These are phyloP conservation scores for Halcyon malimbica DNA, from an alignment of 2,113 vertebrate genomes.

Conservation along the genomic window DNA sequence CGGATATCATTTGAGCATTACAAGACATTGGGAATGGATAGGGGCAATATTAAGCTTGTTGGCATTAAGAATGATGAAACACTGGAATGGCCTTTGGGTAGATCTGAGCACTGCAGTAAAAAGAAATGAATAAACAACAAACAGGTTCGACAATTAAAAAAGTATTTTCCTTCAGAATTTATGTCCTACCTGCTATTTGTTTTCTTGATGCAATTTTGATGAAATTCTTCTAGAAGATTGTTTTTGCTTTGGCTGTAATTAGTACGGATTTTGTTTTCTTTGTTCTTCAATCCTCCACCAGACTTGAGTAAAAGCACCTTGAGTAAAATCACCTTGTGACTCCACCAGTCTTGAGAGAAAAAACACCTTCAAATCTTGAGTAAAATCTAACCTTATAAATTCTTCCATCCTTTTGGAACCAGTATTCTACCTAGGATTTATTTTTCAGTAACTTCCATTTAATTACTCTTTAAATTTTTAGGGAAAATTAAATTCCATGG, in stretches of 20 bases:
- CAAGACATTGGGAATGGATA: neutral
- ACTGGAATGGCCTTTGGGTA: neutral
- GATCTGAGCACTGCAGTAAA: neutral
- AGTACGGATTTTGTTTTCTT: neutral
- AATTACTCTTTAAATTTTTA: neutral
- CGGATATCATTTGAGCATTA: neutral
- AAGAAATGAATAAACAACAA: neutral
- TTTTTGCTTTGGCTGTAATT: neutral
- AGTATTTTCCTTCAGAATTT: neutral
- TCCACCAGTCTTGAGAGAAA: neutral
- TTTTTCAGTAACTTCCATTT: neutral
- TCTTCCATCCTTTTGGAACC: neutral
- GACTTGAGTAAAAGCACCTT: neutral
- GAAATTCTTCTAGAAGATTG: accelerated
- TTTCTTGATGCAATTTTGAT: neutral
- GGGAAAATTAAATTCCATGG: neutral
- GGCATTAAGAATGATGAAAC: neutral
- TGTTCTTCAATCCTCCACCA: neutral
- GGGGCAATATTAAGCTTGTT: neutral
- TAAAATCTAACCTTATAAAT: neutral
- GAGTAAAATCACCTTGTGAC: neutral
- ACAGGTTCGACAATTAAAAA: neutral
- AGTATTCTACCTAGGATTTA: neutral
- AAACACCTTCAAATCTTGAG: neutral
- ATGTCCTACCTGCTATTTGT: neutral